Evolutionary conservation across 2,113 vertebrate species (phyloP).

Genomic region (Lampris incognitus): DNA sequence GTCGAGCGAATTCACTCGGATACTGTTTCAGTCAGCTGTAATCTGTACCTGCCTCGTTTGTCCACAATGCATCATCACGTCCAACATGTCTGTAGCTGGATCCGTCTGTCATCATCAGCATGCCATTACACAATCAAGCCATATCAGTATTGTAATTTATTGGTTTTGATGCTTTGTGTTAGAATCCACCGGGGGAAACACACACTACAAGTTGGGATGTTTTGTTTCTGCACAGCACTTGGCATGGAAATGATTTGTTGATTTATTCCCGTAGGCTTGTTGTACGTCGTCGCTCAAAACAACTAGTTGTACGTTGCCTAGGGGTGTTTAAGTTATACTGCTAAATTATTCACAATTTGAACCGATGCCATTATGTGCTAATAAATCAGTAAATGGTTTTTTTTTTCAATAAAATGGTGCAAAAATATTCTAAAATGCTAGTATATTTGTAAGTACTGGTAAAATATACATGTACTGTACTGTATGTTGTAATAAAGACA

Average conservation of each 20-base stretch:
- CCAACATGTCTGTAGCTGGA: background rate
- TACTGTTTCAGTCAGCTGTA: background rate
- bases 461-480: slow-evolving; percentile 74
- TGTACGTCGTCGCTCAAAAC: slow-evolving; percentile 33
- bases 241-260: background rate
- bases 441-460: slow-evolving; percentile 67
- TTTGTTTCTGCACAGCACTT: slow-evolving; percentile 8
- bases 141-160: slow-evolving; percentile 27
- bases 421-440: slow-evolving; percentile 67
- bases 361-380: slow-evolving; percentile 36
- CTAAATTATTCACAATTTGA: slow-evolving; percentile 79
- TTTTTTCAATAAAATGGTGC: slow-evolving; percentile 74
- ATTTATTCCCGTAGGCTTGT: background rate
- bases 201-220: slow-evolving; percentile 8
- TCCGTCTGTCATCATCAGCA: slow-evolving; percentile 3
- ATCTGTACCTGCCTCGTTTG: background rate
- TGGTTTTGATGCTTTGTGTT: slow-evolving; percentile 30
- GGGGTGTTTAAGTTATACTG: slow-evolving; percentile 56
- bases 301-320: slow-evolving; percentile 23
- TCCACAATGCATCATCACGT: background rate
- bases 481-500: slow-evolving; percentile 79
- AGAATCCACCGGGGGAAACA: background rate
- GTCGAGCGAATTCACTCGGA: background rate
- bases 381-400: slow-evolving; percentile 1
- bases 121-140: slow-evolving; percentile 15